Evolutionary conservation across 2,888 invertebrate species (phyloP).

Genomic region (Creontiades dilutus): DNA sequence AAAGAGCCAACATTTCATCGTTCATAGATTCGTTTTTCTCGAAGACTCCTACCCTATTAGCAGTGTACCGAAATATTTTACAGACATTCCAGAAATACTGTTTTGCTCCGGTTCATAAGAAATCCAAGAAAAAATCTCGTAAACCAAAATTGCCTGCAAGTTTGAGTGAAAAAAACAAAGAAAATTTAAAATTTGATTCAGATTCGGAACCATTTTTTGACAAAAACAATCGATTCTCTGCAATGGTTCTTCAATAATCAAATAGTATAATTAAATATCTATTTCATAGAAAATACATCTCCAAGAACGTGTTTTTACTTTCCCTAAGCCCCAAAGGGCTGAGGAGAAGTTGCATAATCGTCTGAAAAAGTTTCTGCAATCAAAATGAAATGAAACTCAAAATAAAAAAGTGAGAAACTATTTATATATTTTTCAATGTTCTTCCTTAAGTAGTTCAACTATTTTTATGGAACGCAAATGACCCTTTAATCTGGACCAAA

Average conservation of each 20-base stretch:
- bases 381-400: too few species aligned
- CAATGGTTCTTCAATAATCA: neutral
- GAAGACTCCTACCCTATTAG: conserved; percentile 41
- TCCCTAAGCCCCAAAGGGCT: too few species aligned
- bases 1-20: conserved; percentile 77
- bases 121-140: conserved; percentile 21
- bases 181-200: neutral
- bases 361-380: too few species aligned
- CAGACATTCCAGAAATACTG: neutral
- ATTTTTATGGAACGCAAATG: too few species aligned
- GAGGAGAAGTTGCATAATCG: too few species aligned
- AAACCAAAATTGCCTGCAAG: neutral
- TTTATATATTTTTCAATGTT: too few species aligned
- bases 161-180: neutral
- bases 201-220: conserved; percentile 57
- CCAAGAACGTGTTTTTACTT: too few species aligned
- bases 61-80: conserved; percentile 29
- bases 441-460: too few species aligned
- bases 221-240: conserved; percentile 44
- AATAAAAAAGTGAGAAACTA: too few species aligned
- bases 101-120: neutral
- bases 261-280: too few species aligned
- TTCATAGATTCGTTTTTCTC: conserved; percentile 49
- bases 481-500: too few species aligned
- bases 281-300: too few species aligned